Conservation (phyloP, 1,140 invertebrate species). For the Sycobia sp. region DNA sequence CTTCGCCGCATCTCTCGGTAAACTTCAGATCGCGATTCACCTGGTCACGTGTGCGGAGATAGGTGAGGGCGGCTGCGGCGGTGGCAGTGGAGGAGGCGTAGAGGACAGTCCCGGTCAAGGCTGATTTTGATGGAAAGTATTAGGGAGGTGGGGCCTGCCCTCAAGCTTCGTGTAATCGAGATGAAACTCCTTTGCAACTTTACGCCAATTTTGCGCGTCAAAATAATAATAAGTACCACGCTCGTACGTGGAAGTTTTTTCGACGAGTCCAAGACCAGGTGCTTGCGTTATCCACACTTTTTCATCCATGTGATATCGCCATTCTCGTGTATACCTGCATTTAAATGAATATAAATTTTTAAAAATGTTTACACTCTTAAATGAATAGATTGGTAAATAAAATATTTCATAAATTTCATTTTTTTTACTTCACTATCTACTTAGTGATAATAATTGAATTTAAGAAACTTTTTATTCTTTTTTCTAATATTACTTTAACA, state of each 20-base stretch:
- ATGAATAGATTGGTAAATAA: no score
- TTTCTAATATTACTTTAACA: no score
- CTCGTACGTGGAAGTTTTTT: constrained; percentile 95
- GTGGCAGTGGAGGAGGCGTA: constrained; percentile 27
- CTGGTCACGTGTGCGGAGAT: constrained; percentile 19
- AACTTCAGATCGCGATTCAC: constrained; percentile 14
- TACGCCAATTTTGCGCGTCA: constrained; percentile 95
- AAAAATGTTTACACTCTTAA: constrained; percentile 2
- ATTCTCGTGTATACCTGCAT: constrained; percentile 90
- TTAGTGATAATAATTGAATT: no score
- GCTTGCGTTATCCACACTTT: constrained; percentile 99
- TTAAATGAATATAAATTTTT: no score
- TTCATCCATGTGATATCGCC: constrained; percentile 99
- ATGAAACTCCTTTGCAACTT: constrained; percentile 94
- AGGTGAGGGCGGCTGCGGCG: constrained; percentile 23
- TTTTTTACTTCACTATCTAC: no score
- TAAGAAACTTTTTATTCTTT: no score
- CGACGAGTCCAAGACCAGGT: constrained; percentile 86
- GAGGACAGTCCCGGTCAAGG: constrained; percentile 57
- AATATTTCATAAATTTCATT: no score
- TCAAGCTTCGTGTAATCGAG: constrained; percentile 97
- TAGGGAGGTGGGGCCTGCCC: constrained; percentile 72
- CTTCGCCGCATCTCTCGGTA: not conserved
- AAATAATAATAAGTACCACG: constrained; percentile 99
- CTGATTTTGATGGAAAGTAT: constrained; percentile 58